Evolutionary conservation across 2,888 invertebrate species (phyloP), one percentile per base, ranked within the genome.

Genomic region (Congeria kusceri): DNA sequence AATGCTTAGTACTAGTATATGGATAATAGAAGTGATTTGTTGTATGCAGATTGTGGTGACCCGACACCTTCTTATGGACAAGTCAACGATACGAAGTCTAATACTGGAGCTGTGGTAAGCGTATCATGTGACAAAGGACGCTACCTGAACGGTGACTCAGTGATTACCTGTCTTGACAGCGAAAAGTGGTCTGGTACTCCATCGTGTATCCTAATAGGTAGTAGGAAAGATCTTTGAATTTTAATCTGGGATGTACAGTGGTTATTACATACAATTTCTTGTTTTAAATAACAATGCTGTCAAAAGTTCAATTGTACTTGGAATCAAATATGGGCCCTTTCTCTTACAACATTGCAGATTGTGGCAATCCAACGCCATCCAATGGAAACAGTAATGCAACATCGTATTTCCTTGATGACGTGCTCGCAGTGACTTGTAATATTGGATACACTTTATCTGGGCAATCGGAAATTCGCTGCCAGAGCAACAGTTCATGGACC

Each of bases 1-100:
- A n/a, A n/a, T n/a, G n/a, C n/a, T n/a, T n/a, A n/a, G n/a, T n/a
- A n/a, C n/a, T n/a, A n/a, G n/a, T n/a, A n/a, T n/a, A n/a, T n/a
- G n/a, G n/a, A n/a, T n/a, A n/a, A n/a, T n/a, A n/a, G n/a, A n/a
- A n/a, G n/a, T n/a, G n/a, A n/a, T n/a, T n/a, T n/a, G n/a, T n/a
- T n/a, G n/a, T n/a, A 28, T 53, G 47, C 46, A 71, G 71, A 71
- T 56, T 72, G 72, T 49, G 72, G 59, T n/a, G 72, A 72, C 46
- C 72, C 72, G 7, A 72, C 27, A 46, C 65, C 72, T 7, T 18
- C 13, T 1, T 27, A 74, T 56, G 68, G 74, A 5, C 11, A 25
- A 9, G 20, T 25, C 27, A 63, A 53, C 27, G 23, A 23, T 4
- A 23, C 67, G 11, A 5, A 13, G 3, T 61, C 57, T 9, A 67